phyloP scores from a whole-genome alignment of 2,888 invertebrate species.

The Chrysotoxum bicinctum region DNA sequence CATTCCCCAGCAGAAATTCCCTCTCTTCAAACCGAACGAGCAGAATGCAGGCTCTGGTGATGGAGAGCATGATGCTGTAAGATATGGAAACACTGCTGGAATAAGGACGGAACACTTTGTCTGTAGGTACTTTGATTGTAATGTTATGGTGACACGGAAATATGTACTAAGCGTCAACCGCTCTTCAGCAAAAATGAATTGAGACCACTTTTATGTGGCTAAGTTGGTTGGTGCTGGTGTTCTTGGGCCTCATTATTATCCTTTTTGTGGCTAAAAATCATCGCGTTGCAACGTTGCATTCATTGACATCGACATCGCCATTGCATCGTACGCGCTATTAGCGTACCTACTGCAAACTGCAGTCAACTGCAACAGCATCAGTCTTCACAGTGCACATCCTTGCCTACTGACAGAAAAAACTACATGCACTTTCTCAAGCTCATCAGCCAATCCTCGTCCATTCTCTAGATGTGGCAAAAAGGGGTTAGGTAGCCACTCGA shows the following conservation, averaged over 20 bases:
- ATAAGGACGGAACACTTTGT: slow-evolving; percentile 63
- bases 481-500: slow-evolving; percentile 67
- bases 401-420: slow-evolving; percentile 9
- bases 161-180: slow-evolving; percentile 51
- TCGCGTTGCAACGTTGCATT: slow-evolving; percentile 32
- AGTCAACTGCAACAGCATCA: slow-evolving; percentile 44
- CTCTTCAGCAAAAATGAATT: slow-evolving; percentile 59
- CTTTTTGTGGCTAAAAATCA: slow-evolving; percentile 48
- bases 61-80: not conserved
- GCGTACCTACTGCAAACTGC: slow-evolving; percentile 53
- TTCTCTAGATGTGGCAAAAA: slow-evolving; percentile 38
- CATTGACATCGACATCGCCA: slow-evolving; percentile 15
- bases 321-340: slow-evolving; percentile 25
- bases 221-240: slow-evolving; percentile 32
- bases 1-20: slow-evolving; percentile 19
- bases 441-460: slow-evolving; percentile 46
- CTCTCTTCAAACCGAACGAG: not conserved
- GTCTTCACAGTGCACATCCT: slow-evolving; percentile 30
- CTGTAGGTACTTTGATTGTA: slow-evolving; percentile 21
- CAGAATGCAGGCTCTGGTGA: too few species aligned
- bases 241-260: slow-evolving; percentile 61
- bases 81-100: slow-evolving; percentile 47
- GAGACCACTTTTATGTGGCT: slow-evolving; percentile 64
- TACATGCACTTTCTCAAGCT: slow-evolving; percentile 44
- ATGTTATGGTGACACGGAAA: slow-evolving; percentile 61